Evolutionary conservation across 2,113 vertebrate genomes (phyloP), one percentile per base, ranked within the genome.

Genomic region (Phasianus colchicus): DNA sequence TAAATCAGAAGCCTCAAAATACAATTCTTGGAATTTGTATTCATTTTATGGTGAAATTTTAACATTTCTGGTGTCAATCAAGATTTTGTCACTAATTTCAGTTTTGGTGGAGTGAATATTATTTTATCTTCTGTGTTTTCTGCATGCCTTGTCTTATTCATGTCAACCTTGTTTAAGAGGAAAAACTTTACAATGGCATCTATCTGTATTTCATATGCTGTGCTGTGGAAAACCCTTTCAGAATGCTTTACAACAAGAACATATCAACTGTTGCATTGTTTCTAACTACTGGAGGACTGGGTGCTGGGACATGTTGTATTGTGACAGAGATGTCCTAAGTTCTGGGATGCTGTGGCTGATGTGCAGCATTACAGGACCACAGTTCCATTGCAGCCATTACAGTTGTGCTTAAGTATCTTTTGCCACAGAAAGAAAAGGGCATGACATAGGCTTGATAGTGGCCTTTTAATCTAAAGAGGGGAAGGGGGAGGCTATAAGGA

Each of bases 351-450:
- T 70, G 45, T 90, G 55, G 29, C 24, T 87, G 36, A 87, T 63
- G 21, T 27, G 32, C 17, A 89, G 29, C 8, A 2, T 29, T 57
- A 38, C 25, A 73, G 24, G 27, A 90, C 30, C 27, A 10, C 24
- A n/a, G 7, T 24, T 69, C 17, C 10, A 47, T 2, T 4, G 11
- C 27, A n/a, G 43, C 8, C 1, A 4, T 45, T 7, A 3, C 12
- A 36, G 38, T 54, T 54, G 54, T 21, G 50, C 19, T 20, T 20
- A 14, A 2, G 6, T 18, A 12, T 30, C 21, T 29, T 43, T 69
- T 63, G 24, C 25, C 55, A 29, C 29, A 58, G 55, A 79, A 83
- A 34, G 43, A 64, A n/a, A 69, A 64, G 10, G 20, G 19, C 9
- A 50, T 50, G 24, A 50, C 12, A 50, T 25, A 50, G 7, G 22